Evolutionary conservation across 2,888 invertebrate species (phyloP), one percentile per base, ranked within the genome.

Genomic region (Gryllus longicercus): DNA sequence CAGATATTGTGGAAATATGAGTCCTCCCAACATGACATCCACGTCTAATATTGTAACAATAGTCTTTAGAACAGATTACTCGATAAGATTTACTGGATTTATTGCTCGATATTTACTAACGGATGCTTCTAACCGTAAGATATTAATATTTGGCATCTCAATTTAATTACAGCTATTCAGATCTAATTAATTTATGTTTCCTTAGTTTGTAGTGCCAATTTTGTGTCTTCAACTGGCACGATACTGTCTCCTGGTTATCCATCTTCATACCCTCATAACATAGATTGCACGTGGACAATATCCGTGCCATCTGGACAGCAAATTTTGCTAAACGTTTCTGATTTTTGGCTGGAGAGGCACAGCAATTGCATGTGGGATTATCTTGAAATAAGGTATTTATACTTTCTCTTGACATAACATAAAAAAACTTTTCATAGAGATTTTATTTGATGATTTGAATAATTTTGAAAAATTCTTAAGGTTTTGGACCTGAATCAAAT

Each of bases 191-290:
- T 63, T 63, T 63, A 18, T n/a, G 11, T 63, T 5, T 63, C 63
- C 5, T n/a, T 84, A 91, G 91, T 88, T 75, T 98, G 98, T 86
- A 95, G 96, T 2, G 94, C 93, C 0, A 89, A 89, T 75, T 93
- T 91, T 83, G 90, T 90, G 63, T 91, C 92, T 63, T 85, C 90
- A 49, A 90, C 89, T 51, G 98, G 97, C 1, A 86, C 89, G 11
- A 89, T 97, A 16, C 90, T 88, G 83, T 93, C 95, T 10, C 97
- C 97, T 0, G 91, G 91, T 78, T 97, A 92, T 90, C 97, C 97
- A 0, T 84, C 88, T 0, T 85, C 86, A 18, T 98, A 97, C 86
- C 92, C 93, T 4, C 86, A 87, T 2, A 90, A 91, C 83, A 90
- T 90, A 82, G 91, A 94, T 81, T 98, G 98, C 85, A 88, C 88